Evolutionary conservation across 1,140 invertebrate genomes (phyloP).

Genomic region (Cydia amplana): DNA sequence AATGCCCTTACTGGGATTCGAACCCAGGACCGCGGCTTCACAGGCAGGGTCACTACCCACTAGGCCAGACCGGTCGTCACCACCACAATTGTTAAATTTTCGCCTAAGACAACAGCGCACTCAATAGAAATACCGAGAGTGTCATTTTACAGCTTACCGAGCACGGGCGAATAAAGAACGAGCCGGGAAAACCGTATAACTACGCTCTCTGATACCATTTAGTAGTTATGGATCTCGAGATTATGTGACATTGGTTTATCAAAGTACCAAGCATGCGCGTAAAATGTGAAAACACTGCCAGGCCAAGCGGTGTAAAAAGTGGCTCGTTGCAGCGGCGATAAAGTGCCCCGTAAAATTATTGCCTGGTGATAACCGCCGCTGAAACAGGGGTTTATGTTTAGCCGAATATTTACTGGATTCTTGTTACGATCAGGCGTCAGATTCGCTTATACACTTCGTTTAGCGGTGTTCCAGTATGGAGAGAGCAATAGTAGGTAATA

Average conservation of each 20-base stretch:
- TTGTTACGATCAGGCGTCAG: neutral
- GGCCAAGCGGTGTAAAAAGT: neutral
- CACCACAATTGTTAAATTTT: no score
- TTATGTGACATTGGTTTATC: neutral
- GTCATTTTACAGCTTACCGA: no score
- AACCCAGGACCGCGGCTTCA: no score
- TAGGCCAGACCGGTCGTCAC: no score
- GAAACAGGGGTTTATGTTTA: conserved; percentile 13
- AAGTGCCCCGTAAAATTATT: conserved; percentile 16
- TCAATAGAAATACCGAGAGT: no score
- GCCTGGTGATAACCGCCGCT: conserved; percentile 13
- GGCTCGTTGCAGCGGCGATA: conserved; percentile 1
- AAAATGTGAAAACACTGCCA: neutral
- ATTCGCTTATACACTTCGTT: neutral
- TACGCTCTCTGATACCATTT: no score
- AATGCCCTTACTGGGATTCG: no score
- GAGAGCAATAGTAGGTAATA: neutral
- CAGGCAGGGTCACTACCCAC: no score
- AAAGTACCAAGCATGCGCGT: neutral
- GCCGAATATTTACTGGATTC: conserved; percentile 6
- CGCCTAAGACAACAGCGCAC: no score
- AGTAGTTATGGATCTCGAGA: neutral
- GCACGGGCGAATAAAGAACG: no score
- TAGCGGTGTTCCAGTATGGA: neutral
- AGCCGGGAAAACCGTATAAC: no score